phyloP scores from a whole-genome alignment of 2,797 vertebrate species.

The Threskiornis aethiopicus region DNA sequence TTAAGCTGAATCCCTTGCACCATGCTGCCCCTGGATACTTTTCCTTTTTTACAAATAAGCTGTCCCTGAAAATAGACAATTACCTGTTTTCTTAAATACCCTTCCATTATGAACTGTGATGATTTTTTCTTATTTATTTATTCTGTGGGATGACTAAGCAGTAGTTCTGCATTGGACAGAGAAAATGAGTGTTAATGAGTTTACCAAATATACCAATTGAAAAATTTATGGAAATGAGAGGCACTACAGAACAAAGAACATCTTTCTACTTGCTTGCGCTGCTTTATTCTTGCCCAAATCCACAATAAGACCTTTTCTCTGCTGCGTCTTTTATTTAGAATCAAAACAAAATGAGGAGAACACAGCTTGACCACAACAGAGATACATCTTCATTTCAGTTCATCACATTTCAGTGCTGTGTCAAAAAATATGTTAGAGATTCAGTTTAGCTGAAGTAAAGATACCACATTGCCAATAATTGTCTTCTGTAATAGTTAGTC shows the following conservation, averaged over 20 bases:
- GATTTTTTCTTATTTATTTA: background rate
- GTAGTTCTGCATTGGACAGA: background rate
- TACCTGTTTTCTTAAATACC: background rate
- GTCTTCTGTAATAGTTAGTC: background rate
- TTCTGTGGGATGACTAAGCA: background rate
- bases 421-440: constrained; percentile 2
- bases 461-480: background rate
- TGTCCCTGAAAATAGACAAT: background rate
- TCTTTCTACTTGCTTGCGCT: background rate
- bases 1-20: background rate
- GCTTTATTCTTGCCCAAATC: background rate
- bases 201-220: background rate
- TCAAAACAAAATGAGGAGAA: background rate
- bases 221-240: background rate
- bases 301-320: background rate
- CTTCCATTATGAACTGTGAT: background rate
- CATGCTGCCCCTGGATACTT: background rate
- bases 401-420: background rate
- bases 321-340: background rate
- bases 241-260: background rate
- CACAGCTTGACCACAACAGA: background rate
- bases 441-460: background rate
- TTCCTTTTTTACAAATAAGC: background rate
- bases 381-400: constrained; percentile 4
- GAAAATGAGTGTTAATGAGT: background rate